Conservation (phyloP, 2,888 invertebrate species). For the Thera britannica region DNA sequence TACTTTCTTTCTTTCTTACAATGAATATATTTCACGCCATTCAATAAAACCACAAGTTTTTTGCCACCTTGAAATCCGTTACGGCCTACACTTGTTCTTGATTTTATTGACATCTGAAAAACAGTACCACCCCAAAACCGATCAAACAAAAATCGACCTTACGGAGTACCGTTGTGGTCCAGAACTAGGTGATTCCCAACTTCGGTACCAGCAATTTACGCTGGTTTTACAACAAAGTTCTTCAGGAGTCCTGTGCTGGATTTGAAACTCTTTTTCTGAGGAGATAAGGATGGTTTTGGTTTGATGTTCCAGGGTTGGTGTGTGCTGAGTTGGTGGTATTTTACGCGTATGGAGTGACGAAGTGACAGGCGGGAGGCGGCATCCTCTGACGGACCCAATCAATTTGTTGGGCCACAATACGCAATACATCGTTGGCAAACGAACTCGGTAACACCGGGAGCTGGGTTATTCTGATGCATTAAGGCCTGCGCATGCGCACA, state of each 20-base stretch:
- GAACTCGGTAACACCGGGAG: conserved; percentile 69
- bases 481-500: too few species aligned
- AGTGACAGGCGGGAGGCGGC: conserved; percentile 77
- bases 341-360: conserved; percentile 72
- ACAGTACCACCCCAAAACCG: conserved; percentile 22
- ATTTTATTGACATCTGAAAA: conserved; percentile 49
- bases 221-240: conserved; percentile 34
- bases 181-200: conserved; percentile 18
- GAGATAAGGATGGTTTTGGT: conserved; percentile 41
- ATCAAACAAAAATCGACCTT: conserved; percentile 13
- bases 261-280: conserved; percentile 18
- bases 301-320: conserved; percentile 21
- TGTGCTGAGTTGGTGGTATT: conserved; percentile 47
- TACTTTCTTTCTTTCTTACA: too few species aligned
- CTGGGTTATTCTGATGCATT: conserved; percentile 52
- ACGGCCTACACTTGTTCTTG: conserved; percentile 48
- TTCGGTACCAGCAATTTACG: conserved; percentile 39
- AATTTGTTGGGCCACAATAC: conserved; percentile 80
- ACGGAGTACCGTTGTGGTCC: background rate
- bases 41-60: conserved; percentile 39
- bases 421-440: conserved; percentile 72
- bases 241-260: background rate
- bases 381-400: conserved; percentile 75
- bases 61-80: conserved; percentile 43
- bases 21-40: conserved; percentile 18